These are phyloP conservation scores for Apistogramma diplotaenia DNA, from an alignment of 2,113 vertebrate species.

Conservation along the genomic window DNA sequence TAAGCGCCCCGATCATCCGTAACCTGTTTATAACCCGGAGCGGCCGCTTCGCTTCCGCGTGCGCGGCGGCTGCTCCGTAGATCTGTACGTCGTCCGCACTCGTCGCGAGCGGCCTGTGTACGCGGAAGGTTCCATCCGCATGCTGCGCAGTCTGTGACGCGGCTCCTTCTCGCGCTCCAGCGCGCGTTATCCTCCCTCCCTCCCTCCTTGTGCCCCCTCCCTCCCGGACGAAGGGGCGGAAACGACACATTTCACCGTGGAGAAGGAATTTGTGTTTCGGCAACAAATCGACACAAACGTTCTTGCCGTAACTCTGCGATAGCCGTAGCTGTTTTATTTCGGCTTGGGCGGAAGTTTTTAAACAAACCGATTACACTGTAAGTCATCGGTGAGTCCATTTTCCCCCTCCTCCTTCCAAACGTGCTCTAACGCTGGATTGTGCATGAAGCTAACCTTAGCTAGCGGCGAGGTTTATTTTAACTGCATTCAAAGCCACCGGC, in stretches of 20 bases:
- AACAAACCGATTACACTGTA: not conserved
- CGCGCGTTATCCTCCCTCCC: not conserved
- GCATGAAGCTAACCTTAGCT: conserved; percentile 14
- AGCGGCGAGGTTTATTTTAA: not conserved
- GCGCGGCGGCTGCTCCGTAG: not conserved
- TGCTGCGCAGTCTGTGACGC: not conserved
- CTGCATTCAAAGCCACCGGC: not conserved
- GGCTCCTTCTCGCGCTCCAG: not conserved
- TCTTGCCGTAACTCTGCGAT: not conserved
- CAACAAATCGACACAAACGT: conserved; percentile 19
- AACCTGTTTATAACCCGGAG: not conserved
- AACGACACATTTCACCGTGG: conserved; percentile 32
- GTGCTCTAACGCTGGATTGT: conserved; percentile 34
- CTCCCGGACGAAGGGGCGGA: conserved; percentile 62
- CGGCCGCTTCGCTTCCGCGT: not conserved
- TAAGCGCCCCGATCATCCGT: not conserved
- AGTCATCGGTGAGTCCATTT: conserved; percentile 61
- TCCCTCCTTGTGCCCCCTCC: not conserved
- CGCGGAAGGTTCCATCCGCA: not conserved
- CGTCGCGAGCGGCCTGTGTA: accelerated
- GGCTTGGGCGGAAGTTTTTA: not conserved
- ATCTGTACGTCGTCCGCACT: not conserved
- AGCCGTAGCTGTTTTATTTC: not conserved
- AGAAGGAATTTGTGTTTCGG: conserved; percentile 13
- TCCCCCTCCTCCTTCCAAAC: conserved; percentile 25